Base-by-base conservation (phyloP, 1,140 invertebrate species). In the Papilio polytes region DNA sequence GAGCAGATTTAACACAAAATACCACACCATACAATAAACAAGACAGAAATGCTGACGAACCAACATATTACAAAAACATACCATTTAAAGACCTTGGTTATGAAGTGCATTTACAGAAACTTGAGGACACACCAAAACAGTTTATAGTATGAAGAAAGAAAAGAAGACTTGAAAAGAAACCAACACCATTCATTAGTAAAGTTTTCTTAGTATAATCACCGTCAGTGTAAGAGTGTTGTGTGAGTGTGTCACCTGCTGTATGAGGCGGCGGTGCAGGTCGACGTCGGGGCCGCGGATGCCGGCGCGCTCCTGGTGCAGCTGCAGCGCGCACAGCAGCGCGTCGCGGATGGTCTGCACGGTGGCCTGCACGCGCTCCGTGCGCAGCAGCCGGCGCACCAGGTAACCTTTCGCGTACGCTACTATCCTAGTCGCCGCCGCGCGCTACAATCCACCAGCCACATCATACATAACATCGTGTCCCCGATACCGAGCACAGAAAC, bases 331-430 rank as follows among this genome's bases (percentile, higher is more conserved):
- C 26, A 97, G 92, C 70, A 98, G 91, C 4, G 97, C 97, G 89
- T 98, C 98, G 84, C 96, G 96, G 83, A 98, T 98, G 26, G 97
- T 98, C 94, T 97, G 97, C 82, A 98, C 97, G 18, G 98, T 96
- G 53, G 95, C 95, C 90, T 98, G 97, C 3, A 98, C 97, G 85
- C 97, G 97, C 88, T 98, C 97, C 1, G 98, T 98, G 78, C 94
- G 95, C 91, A 98, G 96, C 56, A 98, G 94, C 82, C 98, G 96
- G 63, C 98, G 96, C 46, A 97, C 97, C 78, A 98, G 94, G 91
- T 97, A 98, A 3, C 98, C 98, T 88, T 96, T 97, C n/a, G 96
- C 96, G 86, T 96, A 96, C 31, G 98, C 97, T 82, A 97, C 97
- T 80, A 98, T 97, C 74, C 95, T 94, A 51, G 95, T 96, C 48